These are phyloP conservation scores for Aethina tumida DNA, from an alignment of 1,140 invertebrate species.

Conservation along the genomic window DNA sequence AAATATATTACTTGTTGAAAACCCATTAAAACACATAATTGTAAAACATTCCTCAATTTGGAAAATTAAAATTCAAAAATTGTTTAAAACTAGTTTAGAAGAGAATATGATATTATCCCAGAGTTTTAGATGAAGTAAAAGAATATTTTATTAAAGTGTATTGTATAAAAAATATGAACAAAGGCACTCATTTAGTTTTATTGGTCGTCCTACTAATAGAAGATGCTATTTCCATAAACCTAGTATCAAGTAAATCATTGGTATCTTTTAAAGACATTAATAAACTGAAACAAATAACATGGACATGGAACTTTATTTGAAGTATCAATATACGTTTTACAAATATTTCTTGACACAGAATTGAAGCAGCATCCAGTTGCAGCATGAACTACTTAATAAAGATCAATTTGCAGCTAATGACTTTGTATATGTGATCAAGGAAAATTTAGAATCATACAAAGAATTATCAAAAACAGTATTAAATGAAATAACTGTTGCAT, in stretches of 20 bases:
- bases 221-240: background rate
- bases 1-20: conserved; percentile 8
- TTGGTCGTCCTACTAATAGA: background rate
- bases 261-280: background rate
- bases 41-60: conserved; percentile 16
- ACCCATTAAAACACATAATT: conserved; percentile 16
- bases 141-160: background rate
- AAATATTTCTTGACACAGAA: no score
- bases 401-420: conserved; percentile 8
- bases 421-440: conserved; percentile 11
- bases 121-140: conserved; percentile 14
- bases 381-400: conserved; percentile 1
- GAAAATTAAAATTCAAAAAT: conserved; percentile 19
- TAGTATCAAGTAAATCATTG: background rate
- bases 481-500: conserved; percentile 5
- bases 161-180: conserved; percentile 1
- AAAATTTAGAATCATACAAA: conserved; percentile 11
- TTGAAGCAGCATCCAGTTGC: no score
- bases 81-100: conserved; percentile 10
- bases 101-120: conserved; percentile 15
- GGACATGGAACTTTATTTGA: no score
- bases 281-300: no score
- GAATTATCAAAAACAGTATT: conserved; percentile 8
- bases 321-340: no score
- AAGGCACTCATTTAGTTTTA: background rate